phyloP scores from a whole-genome alignment of 2,113 vertebrate genomes.

The Noturus placidus region DNA sequence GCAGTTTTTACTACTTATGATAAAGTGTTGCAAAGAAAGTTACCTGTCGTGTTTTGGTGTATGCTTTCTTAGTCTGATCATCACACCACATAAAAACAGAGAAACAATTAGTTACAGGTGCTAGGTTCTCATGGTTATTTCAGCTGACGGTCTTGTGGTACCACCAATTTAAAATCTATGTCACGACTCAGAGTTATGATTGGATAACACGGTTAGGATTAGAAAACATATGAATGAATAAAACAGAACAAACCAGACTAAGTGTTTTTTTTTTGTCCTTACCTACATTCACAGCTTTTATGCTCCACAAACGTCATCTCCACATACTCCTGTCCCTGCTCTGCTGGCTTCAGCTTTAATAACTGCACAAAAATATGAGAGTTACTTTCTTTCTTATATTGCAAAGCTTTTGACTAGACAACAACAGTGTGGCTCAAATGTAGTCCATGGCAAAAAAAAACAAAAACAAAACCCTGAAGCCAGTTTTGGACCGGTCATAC shows the following conservation, averaged over 20 bases:
- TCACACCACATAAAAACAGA: slow-evolving; percentile 27
- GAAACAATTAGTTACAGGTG: neutral
- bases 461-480: too few relatives aligned
- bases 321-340: slow-evolving; percentile 73
- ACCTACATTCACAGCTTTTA: slow-evolving; percentile 82
- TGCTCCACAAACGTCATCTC: slow-evolving; percentile 81
- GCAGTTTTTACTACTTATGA: neutral
- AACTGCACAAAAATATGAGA: slow-evolving; percentile 62
- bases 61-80: slow-evolving; percentile 69
- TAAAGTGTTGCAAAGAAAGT: slow-evolving; percentile 19
- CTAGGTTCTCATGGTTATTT: neutral
- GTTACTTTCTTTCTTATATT: neutral
- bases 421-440: neutral
- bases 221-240: slow-evolving; percentile 31
- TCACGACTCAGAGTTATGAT: neutral
- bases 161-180: slow-evolving; percentile 21
- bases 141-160: neutral
- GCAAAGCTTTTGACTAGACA: neutral
- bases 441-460: neutral
- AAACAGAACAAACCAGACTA: slow-evolving; percentile 30
- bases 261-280: slow-evolving; percentile 62
- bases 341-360: slow-evolving; percentile 75
- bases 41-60: slow-evolving; percentile 69
- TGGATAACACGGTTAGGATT: neutral
- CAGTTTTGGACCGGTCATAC: too few relatives aligned